Conservation (phyloP, 2,888 invertebrate genomes). For the Aleiodes testaceus region DNA sequence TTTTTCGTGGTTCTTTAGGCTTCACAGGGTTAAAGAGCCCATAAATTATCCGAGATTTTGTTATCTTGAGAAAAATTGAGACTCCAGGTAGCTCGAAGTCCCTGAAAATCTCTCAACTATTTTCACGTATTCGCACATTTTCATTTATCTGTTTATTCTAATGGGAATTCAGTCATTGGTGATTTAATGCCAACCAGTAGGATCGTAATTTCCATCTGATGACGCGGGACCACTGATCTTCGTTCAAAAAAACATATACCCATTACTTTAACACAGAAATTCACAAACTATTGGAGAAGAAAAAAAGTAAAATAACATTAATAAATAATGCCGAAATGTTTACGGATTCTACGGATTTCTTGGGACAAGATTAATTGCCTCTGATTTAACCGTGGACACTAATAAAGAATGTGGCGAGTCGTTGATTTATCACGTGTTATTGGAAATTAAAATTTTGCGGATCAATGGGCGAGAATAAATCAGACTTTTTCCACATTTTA, state of each 20-base stretch:
- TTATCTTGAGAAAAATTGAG: constrained; percentile 54
- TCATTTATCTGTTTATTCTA: constrained; percentile 8
- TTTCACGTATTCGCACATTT: not conserved
- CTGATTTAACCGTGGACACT: not conserved
- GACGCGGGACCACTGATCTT: constrained; percentile 33
- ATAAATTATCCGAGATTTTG: constrained; percentile 63
- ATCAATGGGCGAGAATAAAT: not conserved
- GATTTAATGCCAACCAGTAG: constrained; percentile 44
- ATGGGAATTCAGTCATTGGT: constrained; percentile 20
- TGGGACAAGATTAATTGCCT: constrained; percentile 3
- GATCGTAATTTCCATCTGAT: constrained; percentile 46
- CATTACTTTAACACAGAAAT: constrained; percentile 9
- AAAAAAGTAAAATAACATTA: too few relatives aligned
- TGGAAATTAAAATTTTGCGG: not conserved
- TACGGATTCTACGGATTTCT: constrained; percentile 11
- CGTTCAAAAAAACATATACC: not conserved
- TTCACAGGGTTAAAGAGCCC: constrained; percentile 40
- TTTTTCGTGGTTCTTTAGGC: too few relatives aligned
- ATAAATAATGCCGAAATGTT: not conserved
- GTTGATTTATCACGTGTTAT: constrained; percentile 26
- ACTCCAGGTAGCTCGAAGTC: constrained; percentile 54
- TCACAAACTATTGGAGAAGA: constrained; percentile 5
- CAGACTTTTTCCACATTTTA: too few relatives aligned
- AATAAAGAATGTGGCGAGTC: constrained; percentile 18
- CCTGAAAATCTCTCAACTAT: constrained; percentile 11